A percentile compares a stretch with the other conserved stretches of the same genome.
Evolutionary conservation across 1,140 invertebrate genomes (phyloP).

Genomic region (Solen grandis): DNA sequence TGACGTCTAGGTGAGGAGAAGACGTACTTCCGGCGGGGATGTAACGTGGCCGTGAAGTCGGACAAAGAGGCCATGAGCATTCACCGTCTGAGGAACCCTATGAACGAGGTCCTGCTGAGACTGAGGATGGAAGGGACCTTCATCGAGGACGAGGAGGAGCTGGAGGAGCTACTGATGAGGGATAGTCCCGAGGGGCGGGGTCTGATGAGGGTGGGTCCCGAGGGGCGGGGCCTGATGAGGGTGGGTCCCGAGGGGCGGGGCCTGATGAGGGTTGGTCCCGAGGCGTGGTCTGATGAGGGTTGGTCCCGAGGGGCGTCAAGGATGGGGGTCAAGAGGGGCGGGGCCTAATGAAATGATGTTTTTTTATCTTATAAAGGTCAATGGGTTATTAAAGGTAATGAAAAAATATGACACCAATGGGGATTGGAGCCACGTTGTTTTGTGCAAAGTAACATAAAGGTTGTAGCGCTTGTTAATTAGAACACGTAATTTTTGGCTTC

Average conservation of each 20-base stretch:
- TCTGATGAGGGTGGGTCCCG: no score
- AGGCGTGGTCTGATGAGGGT: no score
- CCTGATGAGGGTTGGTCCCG: not conserved
- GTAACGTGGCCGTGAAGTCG: constrained; percentile 20
- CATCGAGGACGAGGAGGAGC: constrained; percentile 20
- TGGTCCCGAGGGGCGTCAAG: not conserved
- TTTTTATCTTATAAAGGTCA: not conserved
- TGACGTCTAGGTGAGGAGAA: not conserved
- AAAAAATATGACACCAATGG: no score
- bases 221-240: no score
- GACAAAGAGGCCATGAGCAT: constrained; percentile 22
- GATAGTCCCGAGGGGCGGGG: no score
- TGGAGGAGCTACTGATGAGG: constrained; percentile 46
- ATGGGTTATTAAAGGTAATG: constrained; percentile 2
- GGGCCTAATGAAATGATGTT: not conserved
- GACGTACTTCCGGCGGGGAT: constrained; percentile 17
- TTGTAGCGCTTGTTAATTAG: no score
- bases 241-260: not conserved
- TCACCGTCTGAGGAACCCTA: constrained; percentile 27
- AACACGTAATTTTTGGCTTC: no score
- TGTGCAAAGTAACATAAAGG: no score
- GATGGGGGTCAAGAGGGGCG: no score
- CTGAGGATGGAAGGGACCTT: constrained; percentile 51
- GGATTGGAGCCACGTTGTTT: no score
- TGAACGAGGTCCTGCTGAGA: constrained; percentile 33